Conservation (phyloP, 2,113 vertebrate genomes). For the Tapirus terrestris region DNA sequence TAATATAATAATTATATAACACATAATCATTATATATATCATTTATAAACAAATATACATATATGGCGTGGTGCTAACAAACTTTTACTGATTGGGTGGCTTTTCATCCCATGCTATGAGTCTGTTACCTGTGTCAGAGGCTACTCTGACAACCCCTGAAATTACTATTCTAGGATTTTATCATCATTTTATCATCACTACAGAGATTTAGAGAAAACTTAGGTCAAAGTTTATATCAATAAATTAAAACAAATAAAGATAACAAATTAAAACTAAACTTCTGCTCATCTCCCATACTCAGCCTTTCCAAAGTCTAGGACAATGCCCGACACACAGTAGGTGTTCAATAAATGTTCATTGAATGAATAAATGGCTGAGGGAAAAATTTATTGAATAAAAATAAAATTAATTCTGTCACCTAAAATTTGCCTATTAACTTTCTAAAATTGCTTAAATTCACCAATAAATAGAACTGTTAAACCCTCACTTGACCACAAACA, state of each 20-base stretch:
- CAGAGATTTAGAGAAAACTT: background rate
- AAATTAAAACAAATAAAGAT: constrained; percentile 5
- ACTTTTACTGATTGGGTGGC: background rate
- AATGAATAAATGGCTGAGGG: background rate
- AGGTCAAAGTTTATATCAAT: background rate
- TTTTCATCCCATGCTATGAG: background rate
- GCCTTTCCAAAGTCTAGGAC: background rate
- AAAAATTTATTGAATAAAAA: background rate
- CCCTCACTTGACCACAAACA: background rate
- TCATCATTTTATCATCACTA: background rate
- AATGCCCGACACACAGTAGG: background rate
- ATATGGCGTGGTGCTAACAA: background rate
- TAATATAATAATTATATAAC: background rate
- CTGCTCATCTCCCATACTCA: background rate
- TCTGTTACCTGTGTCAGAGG: background rate
- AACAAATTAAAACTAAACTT: background rate
- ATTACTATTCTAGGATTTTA: background rate
- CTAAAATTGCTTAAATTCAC: background rate
- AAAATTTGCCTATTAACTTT: background rate
- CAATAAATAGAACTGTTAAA: background rate
- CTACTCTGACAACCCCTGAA: background rate
- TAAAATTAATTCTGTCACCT: background rate
- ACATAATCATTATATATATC: background rate
- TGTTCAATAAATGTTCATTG: background rate
- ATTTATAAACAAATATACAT: background rate